Conservation (phyloP, 2,888 invertebrate species). For the Oscheius sp. region DNA sequence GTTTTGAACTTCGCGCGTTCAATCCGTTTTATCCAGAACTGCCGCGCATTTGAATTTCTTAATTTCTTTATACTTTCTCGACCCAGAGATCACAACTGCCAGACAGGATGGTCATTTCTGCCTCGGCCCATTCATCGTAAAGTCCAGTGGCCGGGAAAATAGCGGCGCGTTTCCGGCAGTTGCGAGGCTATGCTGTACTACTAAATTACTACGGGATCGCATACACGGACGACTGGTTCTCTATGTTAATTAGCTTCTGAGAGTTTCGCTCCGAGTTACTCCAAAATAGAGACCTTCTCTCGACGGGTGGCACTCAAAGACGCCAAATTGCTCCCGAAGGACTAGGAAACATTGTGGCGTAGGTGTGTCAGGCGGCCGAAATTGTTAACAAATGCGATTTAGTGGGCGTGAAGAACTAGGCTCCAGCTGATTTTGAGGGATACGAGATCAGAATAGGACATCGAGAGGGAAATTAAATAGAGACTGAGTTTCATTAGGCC, state of each 20-base stretch:
- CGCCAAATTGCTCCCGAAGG: constrained; percentile 24
- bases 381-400: constrained; percentile 34
- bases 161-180: constrained; percentile 31
- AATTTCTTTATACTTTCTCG: no score
- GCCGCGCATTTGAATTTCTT: no score
- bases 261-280: constrained; percentile 1
- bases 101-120: no score
- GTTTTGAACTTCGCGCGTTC: no score
- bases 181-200: constrained; percentile 19
- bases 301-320: constrained; percentile 2
- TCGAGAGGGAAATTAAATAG: no score
- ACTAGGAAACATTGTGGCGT: constrained; percentile 29
- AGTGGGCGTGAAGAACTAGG: constrained; percentile 1
- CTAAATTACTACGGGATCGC: constrained; percentile 2
- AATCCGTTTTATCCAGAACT: no score
- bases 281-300: not conserved
- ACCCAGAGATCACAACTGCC: no score
- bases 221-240: constrained; percentile 13
- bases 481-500: no score
- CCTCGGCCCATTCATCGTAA: constrained; percentile 21
- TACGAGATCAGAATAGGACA: no score
- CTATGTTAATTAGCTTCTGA: constrained; percentile 17
- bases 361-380: constrained; percentile 32
- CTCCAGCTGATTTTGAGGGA: no score
- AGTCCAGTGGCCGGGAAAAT: constrained; percentile 32